phyloP scores from a whole-genome alignment of 2,797 vertebrate genomes.

The Leuciscus waleckii region DNA sequence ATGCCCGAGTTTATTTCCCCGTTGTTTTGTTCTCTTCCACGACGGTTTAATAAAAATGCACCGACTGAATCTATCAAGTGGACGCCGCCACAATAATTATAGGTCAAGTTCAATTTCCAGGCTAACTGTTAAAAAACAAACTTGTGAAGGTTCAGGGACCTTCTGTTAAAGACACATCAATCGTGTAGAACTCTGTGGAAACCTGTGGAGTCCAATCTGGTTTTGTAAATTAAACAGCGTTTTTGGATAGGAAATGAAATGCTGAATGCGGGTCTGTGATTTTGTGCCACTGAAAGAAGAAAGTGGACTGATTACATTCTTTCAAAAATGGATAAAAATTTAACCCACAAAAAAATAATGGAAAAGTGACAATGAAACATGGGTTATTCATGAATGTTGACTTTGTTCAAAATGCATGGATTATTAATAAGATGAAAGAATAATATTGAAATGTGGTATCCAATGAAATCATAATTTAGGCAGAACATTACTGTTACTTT shows the following conservation, averaged over 20 bases:
- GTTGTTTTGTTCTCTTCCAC: conserved; percentile 41
- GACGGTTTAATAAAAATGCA: conserved; percentile 40
- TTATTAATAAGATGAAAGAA: conserved; percentile 57
- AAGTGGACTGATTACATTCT: not conserved
- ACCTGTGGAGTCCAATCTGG: not conserved
- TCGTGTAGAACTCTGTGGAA: not conserved
- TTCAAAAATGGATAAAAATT: conserved; percentile 46
- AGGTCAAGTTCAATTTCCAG: conserved; percentile 50
- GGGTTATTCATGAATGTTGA: conserved; percentile 48
- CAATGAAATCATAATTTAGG: conserved; percentile 35
- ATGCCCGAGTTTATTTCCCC: conserved; percentile 45
- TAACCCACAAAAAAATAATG: conserved; percentile 43
- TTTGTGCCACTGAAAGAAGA: not conserved
- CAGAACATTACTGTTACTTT: conserved; percentile 37
- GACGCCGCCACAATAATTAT: conserved; percentile 32
- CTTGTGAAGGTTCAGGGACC: not conserved
- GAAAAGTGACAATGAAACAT: conserved; percentile 40
- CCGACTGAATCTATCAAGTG: conserved; percentile 25
- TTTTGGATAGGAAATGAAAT: not conserved
- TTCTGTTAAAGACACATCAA: not conserved
- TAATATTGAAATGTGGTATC: conserved; percentile 53
- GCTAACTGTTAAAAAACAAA: conserved; percentile 32
- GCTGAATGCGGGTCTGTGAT: not conserved
- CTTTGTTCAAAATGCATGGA: conserved; percentile 50
- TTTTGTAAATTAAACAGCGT: not conserved